Percentiles rank a stretch among this genome's conserved stretches.
These are phyloP conservation scores for Endomychus coccineus DNA, from an alignment of 2,888 invertebrate species.

Conservation along the genomic window DNA sequence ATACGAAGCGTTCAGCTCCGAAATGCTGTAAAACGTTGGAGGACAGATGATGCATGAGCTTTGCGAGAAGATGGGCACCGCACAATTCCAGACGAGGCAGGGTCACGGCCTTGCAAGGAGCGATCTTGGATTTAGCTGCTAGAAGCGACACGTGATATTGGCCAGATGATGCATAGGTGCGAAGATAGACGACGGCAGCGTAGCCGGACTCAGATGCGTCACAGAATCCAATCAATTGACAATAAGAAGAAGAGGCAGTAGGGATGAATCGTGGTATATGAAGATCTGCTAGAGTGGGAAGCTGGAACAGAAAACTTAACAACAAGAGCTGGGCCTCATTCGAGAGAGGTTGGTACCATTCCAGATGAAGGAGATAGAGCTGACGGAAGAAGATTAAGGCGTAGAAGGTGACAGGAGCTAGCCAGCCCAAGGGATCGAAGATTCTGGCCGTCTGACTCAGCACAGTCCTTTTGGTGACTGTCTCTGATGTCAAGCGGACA, in stretches of 20 bases:
- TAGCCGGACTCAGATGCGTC: no score
- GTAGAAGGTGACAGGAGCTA: constrained; percentile 5
- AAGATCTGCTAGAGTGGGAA: no score
- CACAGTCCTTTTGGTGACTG: constrained; percentile 1
- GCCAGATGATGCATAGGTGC: constrained; percentile 1
- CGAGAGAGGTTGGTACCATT: constrained; percentile 3
- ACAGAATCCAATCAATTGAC: not conserved
- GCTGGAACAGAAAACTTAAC: constrained; percentile 1
- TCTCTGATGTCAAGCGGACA: not conserved
- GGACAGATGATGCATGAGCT: constrained; percentile 6
- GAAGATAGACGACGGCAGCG: constrained; percentile 1
- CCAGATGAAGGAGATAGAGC: constrained; percentile 5
- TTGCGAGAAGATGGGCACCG: constrained; percentile 4
- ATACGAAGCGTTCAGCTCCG: constrained; percentile 3
- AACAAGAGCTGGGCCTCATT: constrained; percentile 1
- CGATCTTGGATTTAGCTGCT: constrained; percentile 1
- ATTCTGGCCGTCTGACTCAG: constrained; percentile 6
- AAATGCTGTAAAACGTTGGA: constrained; percentile 4
- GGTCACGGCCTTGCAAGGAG: constrained; percentile 3
- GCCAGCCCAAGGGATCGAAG: constrained; percentile 6
- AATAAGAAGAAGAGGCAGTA: not conserved
- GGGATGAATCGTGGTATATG: constrained; percentile 1
- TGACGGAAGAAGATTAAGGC: constrained; percentile 5
- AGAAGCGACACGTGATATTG: not conserved
- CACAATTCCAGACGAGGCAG: constrained; percentile 4